Evolutionary conservation across 2,797 vertebrate genomes (phyloP).

Genomic region (Leptodactylus fallax): DNA sequence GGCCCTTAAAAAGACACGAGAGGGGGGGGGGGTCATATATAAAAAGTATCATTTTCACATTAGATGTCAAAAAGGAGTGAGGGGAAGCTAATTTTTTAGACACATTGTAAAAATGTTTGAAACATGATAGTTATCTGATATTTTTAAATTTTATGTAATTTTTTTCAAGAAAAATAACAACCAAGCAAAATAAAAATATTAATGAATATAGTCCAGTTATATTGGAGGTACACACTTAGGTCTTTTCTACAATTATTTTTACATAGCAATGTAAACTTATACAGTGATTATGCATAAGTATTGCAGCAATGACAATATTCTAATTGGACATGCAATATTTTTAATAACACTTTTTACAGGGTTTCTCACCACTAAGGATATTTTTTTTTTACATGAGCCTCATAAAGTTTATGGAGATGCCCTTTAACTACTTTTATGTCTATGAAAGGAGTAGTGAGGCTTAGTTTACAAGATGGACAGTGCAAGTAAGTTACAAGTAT

Average conservation of each 20-base stretch:
- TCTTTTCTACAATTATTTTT: background rate
- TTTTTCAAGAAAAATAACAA: too few species aligned
- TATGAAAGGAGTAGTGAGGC: conserved; percentile 20
- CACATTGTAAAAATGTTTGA: background rate
- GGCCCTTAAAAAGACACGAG: conserved; percentile 64
- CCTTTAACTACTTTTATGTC: conserved; percentile 36
- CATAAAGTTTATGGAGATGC: conserved; percentile 47
- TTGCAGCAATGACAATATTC: background rate
- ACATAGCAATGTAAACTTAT: too few species aligned
- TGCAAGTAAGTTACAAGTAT: background rate
- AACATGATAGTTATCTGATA: background rate
- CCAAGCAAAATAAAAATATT: background rate
- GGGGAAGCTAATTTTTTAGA: background rate
- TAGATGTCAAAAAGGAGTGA: background rate
- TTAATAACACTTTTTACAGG: background rate
- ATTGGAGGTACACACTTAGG: background rate
- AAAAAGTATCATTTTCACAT: conserved; percentile 22
- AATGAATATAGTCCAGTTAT: background rate
- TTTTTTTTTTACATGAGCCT: background rate
- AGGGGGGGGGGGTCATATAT: conserved; percentile 17
- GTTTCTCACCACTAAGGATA: background rate
- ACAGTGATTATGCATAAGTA: too few species aligned
- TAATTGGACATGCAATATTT: background rate
- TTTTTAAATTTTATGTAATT: too few species aligned
- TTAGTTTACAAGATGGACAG: conserved; percentile 42